These are phyloP conservation scores for Coregonus suidteri DNA, from an alignment of 2,797 vertebrate species.

Conservation along the genomic window DNA sequence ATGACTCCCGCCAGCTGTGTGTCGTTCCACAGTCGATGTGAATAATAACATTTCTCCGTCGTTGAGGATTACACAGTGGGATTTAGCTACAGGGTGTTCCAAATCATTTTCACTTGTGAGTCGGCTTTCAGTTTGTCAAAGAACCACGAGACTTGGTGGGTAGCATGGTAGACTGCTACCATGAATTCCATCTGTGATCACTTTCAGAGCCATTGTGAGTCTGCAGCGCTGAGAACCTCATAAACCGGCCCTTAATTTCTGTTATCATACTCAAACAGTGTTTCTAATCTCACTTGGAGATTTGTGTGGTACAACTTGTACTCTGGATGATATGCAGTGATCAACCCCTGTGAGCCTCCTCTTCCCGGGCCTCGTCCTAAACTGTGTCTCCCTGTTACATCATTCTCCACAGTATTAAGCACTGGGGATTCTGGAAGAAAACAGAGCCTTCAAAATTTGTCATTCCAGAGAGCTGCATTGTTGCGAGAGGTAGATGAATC, in stretches of 20 bases:
- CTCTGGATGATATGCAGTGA: conserved; percentile 80
- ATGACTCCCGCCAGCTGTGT: conserved; percentile 47
- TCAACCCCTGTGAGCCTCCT: conserved; percentile 75
- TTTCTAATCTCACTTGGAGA: conserved; percentile 75
- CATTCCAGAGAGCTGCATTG: conserved; percentile 66
- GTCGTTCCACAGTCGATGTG: not conserved
- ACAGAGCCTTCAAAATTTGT: conserved; percentile 70
- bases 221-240: conserved; percentile 54
- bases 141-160: conserved; percentile 55
- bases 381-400: conserved; percentile 80
- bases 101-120: conserved; percentile 63
- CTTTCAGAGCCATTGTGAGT: conserved; percentile 60
- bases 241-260: conserved; percentile 72
- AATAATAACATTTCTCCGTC: conserved; percentile 50
- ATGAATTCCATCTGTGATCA: conserved; percentile 49
- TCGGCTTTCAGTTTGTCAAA: conserved; percentile 69
- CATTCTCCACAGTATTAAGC: conserved; percentile 75
- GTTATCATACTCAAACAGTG: conserved; percentile 76
- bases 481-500: conserved; percentile 69
- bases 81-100: conserved; percentile 65
- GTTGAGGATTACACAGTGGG: conserved; percentile 58
- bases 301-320: conserved; percentile 73
- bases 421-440: conserved; percentile 69
- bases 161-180: no score
- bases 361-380: conserved; percentile 56